Conservation (phyloP, 2,797 vertebrate species). For the Alcedo quadribrachys region DNA sequence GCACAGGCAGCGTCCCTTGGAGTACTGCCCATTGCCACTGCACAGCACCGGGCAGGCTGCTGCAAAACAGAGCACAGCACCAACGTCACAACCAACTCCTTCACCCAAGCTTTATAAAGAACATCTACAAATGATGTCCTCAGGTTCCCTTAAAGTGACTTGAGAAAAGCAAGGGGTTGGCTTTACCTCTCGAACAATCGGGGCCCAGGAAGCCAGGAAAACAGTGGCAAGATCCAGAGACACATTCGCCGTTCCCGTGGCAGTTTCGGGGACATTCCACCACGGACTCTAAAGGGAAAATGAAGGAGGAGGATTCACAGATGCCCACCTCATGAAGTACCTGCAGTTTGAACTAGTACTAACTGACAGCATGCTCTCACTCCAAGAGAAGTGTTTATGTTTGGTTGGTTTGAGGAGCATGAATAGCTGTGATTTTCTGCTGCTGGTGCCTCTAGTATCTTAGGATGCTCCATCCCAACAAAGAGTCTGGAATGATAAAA, state of each 20-base stretch:
- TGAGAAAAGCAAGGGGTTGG: slow-evolving; percentile 19
- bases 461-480: not conserved
- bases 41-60: slow-evolving; percentile 96
- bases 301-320: slow-evolving; percentile 42
- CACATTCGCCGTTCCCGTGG: slow-evolving; percentile 97
- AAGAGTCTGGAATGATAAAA: not conserved
- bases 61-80: slow-evolving; percentile 72
- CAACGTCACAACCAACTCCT: slow-evolving; percentile 18
- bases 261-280: slow-evolving; percentile 97
- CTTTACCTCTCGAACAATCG: slow-evolving; percentile 95
- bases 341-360: not conserved
- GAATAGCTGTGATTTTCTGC: slow-evolving; percentile 16
- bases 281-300: slow-evolving; percentile 87
- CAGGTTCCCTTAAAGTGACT: slow-evolving; percentile 7
- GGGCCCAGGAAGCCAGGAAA: slow-evolving; percentile 97
- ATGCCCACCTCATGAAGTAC: not conserved
- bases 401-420: not conserved
- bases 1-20: slow-evolving; percentile 96
- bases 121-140: not conserved
- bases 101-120: not conserved
- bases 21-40: slow-evolving; percentile 96
- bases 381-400: not conserved
- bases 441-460: not conserved
- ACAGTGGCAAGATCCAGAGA: slow-evolving; percentile 96
- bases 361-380: not conserved